phyloP scores from a whole-genome alignment of 2,797 vertebrate species.

The Sebastes baramenuke region DNA sequence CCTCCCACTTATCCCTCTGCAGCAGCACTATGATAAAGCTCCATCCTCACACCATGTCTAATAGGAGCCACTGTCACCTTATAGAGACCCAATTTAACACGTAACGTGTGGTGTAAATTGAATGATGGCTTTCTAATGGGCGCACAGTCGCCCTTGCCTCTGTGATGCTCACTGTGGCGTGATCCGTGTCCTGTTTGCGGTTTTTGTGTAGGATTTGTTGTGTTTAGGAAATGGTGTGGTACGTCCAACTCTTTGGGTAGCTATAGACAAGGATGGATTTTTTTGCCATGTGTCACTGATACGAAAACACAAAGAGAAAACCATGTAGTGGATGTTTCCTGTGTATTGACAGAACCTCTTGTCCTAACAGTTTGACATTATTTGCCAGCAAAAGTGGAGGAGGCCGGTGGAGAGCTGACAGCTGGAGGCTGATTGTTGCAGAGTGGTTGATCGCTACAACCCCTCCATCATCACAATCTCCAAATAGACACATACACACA shows the following conservation, averaged over 20 bases:
- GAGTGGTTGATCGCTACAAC: slow-evolving; percentile 19
- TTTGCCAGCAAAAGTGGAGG: slow-evolving; percentile 4
- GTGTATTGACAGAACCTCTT: background rate
- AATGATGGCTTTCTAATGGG: slow-evolving; percentile 37
- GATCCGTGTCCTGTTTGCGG: background rate
- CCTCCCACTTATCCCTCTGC: slow-evolving; percentile 65
- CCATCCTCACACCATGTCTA: slow-evolving; percentile 47
- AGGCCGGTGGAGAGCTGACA: slow-evolving; percentile 27
- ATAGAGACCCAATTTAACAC: slow-evolving; percentile 50
- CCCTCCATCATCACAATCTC: background rate
- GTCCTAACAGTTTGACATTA: slow-evolving; percentile 28
- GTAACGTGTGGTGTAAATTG: slow-evolving; percentile 25
- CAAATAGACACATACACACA: background rate
- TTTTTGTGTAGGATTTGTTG: background rate
- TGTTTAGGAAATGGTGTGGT: background rate
- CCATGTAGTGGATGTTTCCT: background rate
- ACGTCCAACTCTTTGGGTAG: background rate
- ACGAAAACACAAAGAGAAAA: background rate
- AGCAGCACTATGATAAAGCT: slow-evolving; percentile 60
- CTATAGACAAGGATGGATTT: background rate
- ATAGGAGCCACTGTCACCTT: slow-evolving; percentile 53
- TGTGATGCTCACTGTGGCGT: background rate
- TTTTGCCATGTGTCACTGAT: background rate
- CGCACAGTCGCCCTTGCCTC: background rate
- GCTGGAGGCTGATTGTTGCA: slow-evolving; percentile 42